Conservation (phyloP, 2,888 invertebrate species). For the Alviniconcha strummeri region DNA sequence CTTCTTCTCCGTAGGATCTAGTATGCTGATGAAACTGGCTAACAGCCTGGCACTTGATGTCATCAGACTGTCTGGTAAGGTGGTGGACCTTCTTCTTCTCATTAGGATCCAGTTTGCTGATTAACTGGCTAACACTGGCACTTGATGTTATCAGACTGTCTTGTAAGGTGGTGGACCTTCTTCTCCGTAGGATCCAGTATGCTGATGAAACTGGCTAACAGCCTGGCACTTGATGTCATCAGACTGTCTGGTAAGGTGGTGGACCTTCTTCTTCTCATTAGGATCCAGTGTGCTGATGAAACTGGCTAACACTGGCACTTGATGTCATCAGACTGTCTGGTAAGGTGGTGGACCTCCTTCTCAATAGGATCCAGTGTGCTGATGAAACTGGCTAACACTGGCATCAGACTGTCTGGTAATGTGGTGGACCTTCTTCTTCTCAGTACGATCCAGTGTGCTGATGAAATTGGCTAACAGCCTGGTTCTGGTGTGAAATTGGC, state of each 20-base stretch:
- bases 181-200: conserved; percentile 84
- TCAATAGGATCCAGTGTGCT: conserved; percentile 86
- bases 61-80: conserved; percentile 79
- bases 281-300: conserved; percentile 86
- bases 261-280: conserved; percentile 59
- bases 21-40: conserved; percentile 82
- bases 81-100: background rate
- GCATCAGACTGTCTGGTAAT: conserved; percentile 80
- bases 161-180: conserved; percentile 73
- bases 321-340: conserved; percentile 83
- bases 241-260: conserved; percentile 77
- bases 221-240: conserved; percentile 82
- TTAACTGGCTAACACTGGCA: conserved; percentile 78
- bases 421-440: too few relatives aligned
- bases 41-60: conserved; percentile 83
- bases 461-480: too few relatives aligned
- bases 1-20: conserved; percentile 81
- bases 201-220: conserved; percentile 82
- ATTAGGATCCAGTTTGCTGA: conserved; percentile 83
- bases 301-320: conserved; percentile 81
- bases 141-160: conserved; percentile 82
- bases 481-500: too few relatives aligned
- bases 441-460: too few relatives aligned
- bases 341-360: conserved; percentile 65
- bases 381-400: conserved; percentile 82